Conservation (phyloP, 1,140 invertebrate species). For the Anastatus disparis region DNA sequence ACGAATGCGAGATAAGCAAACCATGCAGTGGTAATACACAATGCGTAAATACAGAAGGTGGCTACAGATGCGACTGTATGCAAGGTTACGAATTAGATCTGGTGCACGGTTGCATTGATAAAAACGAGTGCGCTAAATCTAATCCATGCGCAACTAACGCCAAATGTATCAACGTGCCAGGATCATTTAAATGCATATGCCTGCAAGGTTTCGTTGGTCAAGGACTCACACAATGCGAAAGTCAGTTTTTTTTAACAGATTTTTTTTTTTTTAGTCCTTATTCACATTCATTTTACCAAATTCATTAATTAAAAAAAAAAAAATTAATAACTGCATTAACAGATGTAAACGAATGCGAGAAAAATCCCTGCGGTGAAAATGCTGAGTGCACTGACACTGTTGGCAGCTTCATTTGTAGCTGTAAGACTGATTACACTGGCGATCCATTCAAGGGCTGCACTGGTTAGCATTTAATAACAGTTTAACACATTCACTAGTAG, state of each 20-base stretch:
- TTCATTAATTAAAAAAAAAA: constrained; percentile 42
- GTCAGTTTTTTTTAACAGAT: constrained; percentile 71
- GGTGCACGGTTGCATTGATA: constrained; percentile 64
- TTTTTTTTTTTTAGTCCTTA: neutral
- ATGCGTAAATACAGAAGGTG: constrained; percentile 68
- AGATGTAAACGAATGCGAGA: constrained; percentile 91
- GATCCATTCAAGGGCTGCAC: constrained; percentile 84
- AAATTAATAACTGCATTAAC: constrained; percentile 59
- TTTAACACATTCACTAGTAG: constrained; percentile 35
- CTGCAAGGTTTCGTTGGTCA: constrained; percentile 78
- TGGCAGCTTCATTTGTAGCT: constrained; percentile 86
- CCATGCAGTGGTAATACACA: constrained; percentile 69
- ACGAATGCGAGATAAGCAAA: constrained; percentile 68
- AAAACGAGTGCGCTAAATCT: constrained; percentile 67
- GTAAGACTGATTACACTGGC: constrained; percentile 85
- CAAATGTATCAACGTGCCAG: constrained; percentile 79
- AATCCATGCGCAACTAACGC: constrained; percentile 78
- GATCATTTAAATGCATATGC: constrained; percentile 80
- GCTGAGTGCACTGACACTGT: constrained; percentile 87
- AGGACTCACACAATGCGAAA: constrained; percentile 77
- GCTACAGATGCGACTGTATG: constrained; percentile 69
- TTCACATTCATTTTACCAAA: constrained; percentile 27
- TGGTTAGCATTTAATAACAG: constrained; percentile 65
- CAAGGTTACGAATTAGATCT: constrained; percentile 63
- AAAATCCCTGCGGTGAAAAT: constrained; percentile 85